Evolutionary conservation across 2,113 vertebrate genomes (phyloP).

Genomic region (Cheirogaleus medius): DNA sequence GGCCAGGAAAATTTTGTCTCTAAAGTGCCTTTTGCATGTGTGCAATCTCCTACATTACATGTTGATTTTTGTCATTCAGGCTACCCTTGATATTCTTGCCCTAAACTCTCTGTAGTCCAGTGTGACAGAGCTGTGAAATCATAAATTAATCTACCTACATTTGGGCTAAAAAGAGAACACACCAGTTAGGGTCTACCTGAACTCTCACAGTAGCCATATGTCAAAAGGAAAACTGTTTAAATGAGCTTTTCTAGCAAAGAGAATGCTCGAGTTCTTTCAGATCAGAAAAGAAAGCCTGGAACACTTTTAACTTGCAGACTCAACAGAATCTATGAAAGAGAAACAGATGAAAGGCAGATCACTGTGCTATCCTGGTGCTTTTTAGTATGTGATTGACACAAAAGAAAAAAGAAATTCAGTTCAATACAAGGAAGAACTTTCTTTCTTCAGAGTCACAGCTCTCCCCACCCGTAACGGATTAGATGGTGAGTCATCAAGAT

Average conservation of each 20-base stretch:
- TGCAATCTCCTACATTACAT: neutral
- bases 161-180: conserved; percentile 36
- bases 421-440: neutral
- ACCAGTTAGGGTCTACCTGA: neutral
- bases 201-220: neutral
- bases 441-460: neutral
- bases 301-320: conserved; percentile 73
- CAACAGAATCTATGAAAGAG: conserved; percentile 58
- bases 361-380: conserved; percentile 10
- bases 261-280: conserved; percentile 72
- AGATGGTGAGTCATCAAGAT: neutral
- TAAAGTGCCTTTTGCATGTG: neutral
- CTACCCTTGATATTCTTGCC: neutral
- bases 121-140: neutral
- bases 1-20: neutral
- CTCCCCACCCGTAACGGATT: neutral
- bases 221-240: conserved; percentile 37
- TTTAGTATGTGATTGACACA: conserved; percentile 43
- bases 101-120: neutral
- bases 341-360: conserved; percentile 56
- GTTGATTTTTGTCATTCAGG: conserved; percentile 3
- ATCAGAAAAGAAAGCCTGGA: conserved; percentile 61
- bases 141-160: conserved; percentile 7
- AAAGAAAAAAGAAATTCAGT: neutral
- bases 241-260: conserved; percentile 25